These are phyloP conservation scores for Agrochola lota DNA, from an alignment of 2,888 invertebrate species.

Conservation along the genomic window DNA sequence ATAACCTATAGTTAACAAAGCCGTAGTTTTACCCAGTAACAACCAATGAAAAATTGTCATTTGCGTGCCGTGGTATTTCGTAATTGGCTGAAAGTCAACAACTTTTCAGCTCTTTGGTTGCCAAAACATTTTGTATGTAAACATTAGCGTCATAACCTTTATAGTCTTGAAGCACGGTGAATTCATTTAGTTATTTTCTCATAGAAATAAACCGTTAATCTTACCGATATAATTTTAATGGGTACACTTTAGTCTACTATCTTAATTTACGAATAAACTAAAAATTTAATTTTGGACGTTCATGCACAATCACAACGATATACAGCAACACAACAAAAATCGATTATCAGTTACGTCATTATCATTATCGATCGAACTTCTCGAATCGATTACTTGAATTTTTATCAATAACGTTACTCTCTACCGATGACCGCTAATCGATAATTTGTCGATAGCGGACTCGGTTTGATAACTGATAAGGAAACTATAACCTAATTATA, in stretches of 20 bases:
- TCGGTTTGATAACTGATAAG: slow-evolving; percentile 62
- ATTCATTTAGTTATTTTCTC: neutral
- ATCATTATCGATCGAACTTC: slow-evolving; percentile 56
- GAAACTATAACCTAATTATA: slow-evolving; percentile 69
- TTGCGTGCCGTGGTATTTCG: slow-evolving; percentile 5
- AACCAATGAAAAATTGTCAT: slow-evolving; percentile 35
- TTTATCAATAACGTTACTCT: slow-evolving; percentile 44
- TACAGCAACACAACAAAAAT: slow-evolving; percentile 44
- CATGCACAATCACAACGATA: slow-evolving; percentile 33
- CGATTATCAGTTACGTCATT: slow-evolving; percentile 54
- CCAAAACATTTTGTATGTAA: slow-evolving; percentile 44
- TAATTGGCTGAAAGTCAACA: slow-evolving; percentile 34
- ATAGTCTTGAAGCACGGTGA: slow-evolving; percentile 29
- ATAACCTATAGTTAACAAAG: neutral
- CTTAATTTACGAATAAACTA: neutral
- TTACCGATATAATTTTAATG: slow-evolving; percentile 9
- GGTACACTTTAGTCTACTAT: neutral
- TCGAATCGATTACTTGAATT: slow-evolving; percentile 55
- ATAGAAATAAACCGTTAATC: slow-evolving; percentile 4
- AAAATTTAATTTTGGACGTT: slow-evolving; percentile 6
- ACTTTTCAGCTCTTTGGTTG: slow-evolving; percentile 26
- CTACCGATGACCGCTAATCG: slow-evolving; percentile 52
- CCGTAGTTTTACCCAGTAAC: neutral
- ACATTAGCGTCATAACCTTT: slow-evolving; percentile 55
- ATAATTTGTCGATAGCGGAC: slow-evolving; percentile 43